Percentiles rank a stretch among this genome's conserved stretches.
These are phyloP conservation scores for Darevskia mixta DNA, from an alignment of 2,797 vertebrate species.

Conservation along the genomic window DNA sequence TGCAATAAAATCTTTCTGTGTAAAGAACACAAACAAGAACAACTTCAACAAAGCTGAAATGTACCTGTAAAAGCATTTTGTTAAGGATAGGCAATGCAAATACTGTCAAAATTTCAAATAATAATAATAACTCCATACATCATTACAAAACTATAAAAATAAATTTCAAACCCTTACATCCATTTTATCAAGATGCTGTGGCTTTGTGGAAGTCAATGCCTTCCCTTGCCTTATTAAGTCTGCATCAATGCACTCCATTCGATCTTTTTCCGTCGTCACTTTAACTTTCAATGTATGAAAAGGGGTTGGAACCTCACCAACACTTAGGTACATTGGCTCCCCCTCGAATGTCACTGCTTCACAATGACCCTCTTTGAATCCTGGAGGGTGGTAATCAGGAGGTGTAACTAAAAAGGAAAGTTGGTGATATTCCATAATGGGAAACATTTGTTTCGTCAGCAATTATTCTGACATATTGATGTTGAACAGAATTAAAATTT, in stretches of 20 bases:
- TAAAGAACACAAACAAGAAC: conserved; percentile 43
- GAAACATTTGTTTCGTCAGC: conserved; percentile 19
- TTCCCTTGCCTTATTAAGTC: conserved; percentile 59
- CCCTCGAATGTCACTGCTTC: conserved; percentile 85
- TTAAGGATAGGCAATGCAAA: background rate
- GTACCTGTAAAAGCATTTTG: background rate
- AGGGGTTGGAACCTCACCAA: conserved; percentile 91
- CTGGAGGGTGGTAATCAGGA: conserved; percentile 91
- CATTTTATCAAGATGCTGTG: conserved; percentile 51
- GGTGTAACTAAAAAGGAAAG: conserved; percentile 88
- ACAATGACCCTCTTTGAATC: conserved; percentile 88
- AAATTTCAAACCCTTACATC: conserved; percentile 58
- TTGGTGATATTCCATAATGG: background rate
- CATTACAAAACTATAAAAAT: background rate
- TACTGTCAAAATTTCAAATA: rapidly evolving
- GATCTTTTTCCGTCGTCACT: conserved; percentile 89
- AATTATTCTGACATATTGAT: conserved; percentile 13
- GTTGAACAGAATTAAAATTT: background rate
- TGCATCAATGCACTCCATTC: conserved; percentile 83
- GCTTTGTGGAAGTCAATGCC: conserved; percentile 44
- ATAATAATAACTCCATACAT: background rate
- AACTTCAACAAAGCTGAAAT: background rate
- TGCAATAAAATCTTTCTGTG: conserved; percentile 69
- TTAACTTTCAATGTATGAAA: conserved; percentile 91
- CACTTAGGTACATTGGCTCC: conserved; percentile 86